Conservation (phyloP, 1,140 invertebrate genomes). For the Gonatopus flavifemur region DNA sequence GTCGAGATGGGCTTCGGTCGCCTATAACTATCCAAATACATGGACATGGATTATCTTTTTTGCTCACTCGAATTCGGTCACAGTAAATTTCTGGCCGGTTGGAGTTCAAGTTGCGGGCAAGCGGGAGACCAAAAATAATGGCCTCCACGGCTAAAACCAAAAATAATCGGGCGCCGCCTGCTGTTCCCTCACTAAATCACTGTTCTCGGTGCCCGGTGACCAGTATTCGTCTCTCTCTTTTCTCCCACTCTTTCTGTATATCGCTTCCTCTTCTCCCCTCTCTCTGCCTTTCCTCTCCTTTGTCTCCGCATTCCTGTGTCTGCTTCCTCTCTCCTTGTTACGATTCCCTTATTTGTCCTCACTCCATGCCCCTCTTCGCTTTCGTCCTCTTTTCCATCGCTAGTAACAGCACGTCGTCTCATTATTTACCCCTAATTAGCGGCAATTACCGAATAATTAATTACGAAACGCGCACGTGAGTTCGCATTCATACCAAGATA, state of each 20-base stretch:
- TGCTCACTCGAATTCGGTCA: slow-evolving; percentile 29
- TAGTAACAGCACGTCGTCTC: too few species aligned
- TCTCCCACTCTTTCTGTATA: neutral
- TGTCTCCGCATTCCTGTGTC: too few species aligned
- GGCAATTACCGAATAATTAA: too few species aligned
- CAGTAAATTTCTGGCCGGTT: slow-evolving; percentile 38
- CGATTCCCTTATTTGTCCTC: too few species aligned
- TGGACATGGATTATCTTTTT: too few species aligned
- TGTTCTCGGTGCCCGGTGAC: slow-evolving; percentile 2
- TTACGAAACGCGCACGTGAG: too few species aligned
- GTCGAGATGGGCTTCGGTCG: too few species aligned
- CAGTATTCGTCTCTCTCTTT: neutral
- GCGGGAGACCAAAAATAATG: slow-evolving; percentile 49
- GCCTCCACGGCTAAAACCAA: slow-evolving; percentile 48
- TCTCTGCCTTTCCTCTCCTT: slow-evolving; percentile 4
- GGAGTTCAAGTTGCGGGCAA: slow-evolving; percentile 38
- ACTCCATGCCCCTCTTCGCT: too few species aligned
- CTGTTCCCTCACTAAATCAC: slow-evolving; percentile 50
- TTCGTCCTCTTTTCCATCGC: slow-evolving; percentile 9
- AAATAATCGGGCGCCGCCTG: slow-evolving; percentile 55
- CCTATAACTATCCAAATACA: too few species aligned
- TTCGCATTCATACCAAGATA: too few species aligned
- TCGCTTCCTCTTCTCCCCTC: neutral
- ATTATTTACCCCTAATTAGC: too few species aligned
- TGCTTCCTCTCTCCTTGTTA: too few species aligned